These are phyloP conservation scores for Melinaea marsaeus DNA, from an alignment of 2,888 invertebrate genomes.

Conservation along the genomic window DNA sequence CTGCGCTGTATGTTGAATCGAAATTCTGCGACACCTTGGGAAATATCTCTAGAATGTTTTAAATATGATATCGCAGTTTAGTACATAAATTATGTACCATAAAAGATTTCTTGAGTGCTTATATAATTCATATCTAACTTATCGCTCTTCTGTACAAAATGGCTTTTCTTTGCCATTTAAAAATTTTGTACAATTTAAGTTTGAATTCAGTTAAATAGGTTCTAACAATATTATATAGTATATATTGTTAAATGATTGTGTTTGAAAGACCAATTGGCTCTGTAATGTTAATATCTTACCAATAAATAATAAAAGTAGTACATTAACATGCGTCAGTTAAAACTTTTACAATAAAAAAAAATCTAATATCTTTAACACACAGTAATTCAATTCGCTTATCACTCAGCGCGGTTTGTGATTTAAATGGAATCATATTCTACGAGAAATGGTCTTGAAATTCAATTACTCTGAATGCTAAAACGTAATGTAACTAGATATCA, in stretches of 20 bases:
- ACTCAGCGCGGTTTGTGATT: conserved; percentile 12
- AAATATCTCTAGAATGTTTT: conserved; percentile 42
- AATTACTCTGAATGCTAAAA: conserved; percentile 1
- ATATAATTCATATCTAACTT: conserved; percentile 13
- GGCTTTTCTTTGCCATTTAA: background rate
- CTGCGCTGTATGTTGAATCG: background rate
- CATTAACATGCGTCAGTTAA: background rate
- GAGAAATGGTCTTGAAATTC: conserved; percentile 2
- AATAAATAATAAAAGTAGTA: background rate
- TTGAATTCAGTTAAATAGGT: no score
- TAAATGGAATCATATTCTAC: conserved; percentile 17
- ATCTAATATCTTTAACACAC: background rate
- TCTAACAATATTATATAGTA: no score
- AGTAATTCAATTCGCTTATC: conserved; percentile 20
- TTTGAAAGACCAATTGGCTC: no score
- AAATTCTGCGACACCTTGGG: conserved; percentile 20
- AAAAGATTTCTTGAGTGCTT: background rate
- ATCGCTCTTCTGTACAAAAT: background rate
- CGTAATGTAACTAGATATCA: background rate
- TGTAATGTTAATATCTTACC: background rate
- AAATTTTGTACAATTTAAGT: no score
- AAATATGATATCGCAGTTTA: conserved; percentile 42
- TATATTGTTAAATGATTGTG: no score
- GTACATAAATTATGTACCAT: conserved; percentile 39
- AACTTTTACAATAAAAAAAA: background rate